Evolutionary conservation across 2,888 invertebrate genomes (phyloP).

Genomic region (Tolmerus cingulatus): DNA sequence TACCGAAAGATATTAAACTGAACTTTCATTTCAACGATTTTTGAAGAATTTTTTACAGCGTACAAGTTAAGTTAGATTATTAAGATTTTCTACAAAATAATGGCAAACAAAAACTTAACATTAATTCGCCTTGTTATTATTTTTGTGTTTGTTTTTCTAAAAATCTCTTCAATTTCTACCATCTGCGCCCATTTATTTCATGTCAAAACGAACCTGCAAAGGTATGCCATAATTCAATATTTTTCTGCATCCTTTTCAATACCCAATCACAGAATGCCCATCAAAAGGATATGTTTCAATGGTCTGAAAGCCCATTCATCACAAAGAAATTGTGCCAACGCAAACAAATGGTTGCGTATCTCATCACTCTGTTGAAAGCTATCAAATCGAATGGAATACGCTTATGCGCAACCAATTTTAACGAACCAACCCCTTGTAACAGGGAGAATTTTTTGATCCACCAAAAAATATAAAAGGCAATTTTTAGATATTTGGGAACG

Average conservation of each 20-base stretch:
- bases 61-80: too few species aligned
- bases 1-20: too few species aligned
- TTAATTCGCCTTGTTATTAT: too few species aligned
- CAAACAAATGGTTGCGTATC: background rate
- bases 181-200: background rate
- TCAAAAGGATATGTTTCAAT: background rate
- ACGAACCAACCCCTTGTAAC: background rate
- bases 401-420: background rate
- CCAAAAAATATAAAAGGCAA: background rate
- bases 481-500: background rate
- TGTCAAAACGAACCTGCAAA: background rate
- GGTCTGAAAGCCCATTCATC: background rate
- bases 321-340: conserved; percentile 11
- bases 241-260: background rate
- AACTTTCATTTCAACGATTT: too few species aligned
- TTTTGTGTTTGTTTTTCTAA: too few species aligned
- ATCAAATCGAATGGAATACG: background rate
- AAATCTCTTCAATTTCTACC: background rate
- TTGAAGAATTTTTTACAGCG: too few species aligned
- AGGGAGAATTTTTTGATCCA: background rate
- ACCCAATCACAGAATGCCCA: background rate
- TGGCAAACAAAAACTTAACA: too few species aligned
- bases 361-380: background rate
- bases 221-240: background rate
- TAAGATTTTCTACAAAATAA: too few species aligned